Evolutionary conservation across 2,888 invertebrate species (phyloP).

Genomic region (Blastobasis lacticolella): DNA sequence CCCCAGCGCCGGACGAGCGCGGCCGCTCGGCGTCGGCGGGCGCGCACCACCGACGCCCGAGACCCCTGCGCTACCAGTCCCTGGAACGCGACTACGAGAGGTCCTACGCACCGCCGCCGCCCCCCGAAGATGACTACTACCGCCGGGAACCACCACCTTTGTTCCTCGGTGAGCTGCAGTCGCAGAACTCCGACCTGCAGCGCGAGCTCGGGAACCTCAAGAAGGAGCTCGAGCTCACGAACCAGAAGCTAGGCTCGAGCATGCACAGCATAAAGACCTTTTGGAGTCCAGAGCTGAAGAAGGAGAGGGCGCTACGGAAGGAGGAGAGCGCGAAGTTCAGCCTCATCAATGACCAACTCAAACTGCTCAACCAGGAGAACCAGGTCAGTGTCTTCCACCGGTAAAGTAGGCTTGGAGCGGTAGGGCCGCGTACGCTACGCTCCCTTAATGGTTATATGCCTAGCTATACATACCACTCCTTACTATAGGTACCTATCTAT

Average conservation of each 20-base stretch:
- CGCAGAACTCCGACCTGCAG: constrained; percentile 95
- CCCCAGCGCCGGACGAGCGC: constrained; percentile 88
- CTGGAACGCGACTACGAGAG: constrained; percentile 87
- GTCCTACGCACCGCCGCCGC: constrained; percentile 91
- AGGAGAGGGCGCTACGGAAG: constrained; percentile 95
- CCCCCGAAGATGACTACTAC: constrained; percentile 78
- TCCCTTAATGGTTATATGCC: too few relatives aligned
- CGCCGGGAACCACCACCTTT: constrained; percentile 76
- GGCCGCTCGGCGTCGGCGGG: constrained; percentile 82
- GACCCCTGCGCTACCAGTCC: constrained; percentile 84
- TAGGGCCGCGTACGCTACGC: too few relatives aligned
- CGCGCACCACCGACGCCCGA: constrained; percentile 84
- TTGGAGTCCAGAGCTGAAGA: constrained; percentile 99
- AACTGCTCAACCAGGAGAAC: constrained; percentile 95
- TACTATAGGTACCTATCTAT: too few relatives aligned
- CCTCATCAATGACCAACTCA: constrained; percentile 96
- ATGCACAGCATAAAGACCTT: constrained; percentile 99
- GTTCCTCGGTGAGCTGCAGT: constrained; percentile 90
- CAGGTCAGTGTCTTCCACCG: constrained; percentile 79
- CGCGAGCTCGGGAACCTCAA: constrained; percentile 91
- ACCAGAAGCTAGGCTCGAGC: constrained; percentile 97
- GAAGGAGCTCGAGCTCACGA: constrained; percentile 95
- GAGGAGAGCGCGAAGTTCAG: constrained; percentile 98
- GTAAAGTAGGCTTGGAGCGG: too few relatives aligned
- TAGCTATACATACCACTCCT: too few relatives aligned